Base-by-base conservation (phyloP, 2,888 invertebrate species). In the Caprella mutica region DNA sequence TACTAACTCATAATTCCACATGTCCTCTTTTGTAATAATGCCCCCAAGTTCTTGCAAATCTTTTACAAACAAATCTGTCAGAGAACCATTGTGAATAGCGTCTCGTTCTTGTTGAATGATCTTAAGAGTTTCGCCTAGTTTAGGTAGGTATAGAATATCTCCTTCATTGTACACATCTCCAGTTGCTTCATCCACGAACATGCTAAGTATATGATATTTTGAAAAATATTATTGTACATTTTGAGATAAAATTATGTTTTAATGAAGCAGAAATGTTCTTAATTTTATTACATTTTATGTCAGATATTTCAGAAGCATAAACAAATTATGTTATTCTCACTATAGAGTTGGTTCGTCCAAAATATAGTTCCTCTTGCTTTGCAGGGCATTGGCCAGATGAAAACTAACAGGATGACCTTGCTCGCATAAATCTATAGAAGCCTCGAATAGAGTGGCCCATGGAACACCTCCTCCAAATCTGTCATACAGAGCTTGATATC, bases 381-480 rank as follows among this genome's bases (percentile, higher is more conserved):
- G 63, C 52, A 86, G 74, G 26, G 80, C 79, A 8, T 75, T 73
- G 3, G 77, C 81, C 68, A 84, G 75, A 70, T 84, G 84, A 35
- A 76, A 68, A 43, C 80, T 84, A 12, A 89, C 83, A 50, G 73
- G 70, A 65, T 84, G 80, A 0, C 93, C 93, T 5, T 77, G 75
- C 62, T 77, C 76, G 67, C 86, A 85, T 24, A 94, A 74, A 33
- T 82, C 75, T 48, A 88, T 88, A 1, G 86, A 78, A 0, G 91
- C 90, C 65, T 79, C 72, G 62, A 96, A 82, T 24, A 96, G 75
- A 0, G 82, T 80, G 40, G 72, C 72, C 94, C 94, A 96, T 0
- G 80, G 78, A 51, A 92, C 74, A 4, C 64, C 61, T 4, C 90
- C 90, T 3, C 56, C 56, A 14, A 56, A 19, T 21, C 26, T 17